Evolutionary conservation across 2,113 vertebrate genomes (phyloP).

Genomic region (Pandion haliaetus): DNA sequence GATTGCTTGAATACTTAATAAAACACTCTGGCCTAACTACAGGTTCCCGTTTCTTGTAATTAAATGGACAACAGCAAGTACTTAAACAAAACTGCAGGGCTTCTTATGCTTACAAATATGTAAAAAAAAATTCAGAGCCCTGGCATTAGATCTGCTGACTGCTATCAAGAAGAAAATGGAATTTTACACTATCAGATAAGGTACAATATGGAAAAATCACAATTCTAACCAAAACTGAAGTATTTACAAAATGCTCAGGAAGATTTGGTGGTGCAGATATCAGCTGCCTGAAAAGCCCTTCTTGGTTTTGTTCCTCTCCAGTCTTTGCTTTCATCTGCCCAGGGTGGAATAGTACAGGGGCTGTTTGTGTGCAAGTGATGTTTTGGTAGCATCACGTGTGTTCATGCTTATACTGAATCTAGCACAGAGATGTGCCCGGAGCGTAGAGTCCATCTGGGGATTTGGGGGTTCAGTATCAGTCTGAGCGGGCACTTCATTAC

Average conservation of each 20-base stretch:
- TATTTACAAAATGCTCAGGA: not conserved
- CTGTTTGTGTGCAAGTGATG: not conserved
- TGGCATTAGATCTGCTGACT: not conserved
- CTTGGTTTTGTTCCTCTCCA: not conserved
- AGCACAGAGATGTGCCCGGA: not conserved
- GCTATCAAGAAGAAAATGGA: not conserved
- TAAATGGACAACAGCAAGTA: not conserved
- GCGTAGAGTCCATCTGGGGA: not conserved
- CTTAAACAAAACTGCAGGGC: not conserved
- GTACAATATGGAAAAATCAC: not conserved
- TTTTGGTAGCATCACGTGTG: not conserved
- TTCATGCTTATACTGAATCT: not conserved
- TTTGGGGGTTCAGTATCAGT: not conserved
- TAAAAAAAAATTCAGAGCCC: not conserved
- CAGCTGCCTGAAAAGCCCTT: not conserved
- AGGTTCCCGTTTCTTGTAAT: not conserved
- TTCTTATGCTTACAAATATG: not conserved
- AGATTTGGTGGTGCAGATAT: not conserved
- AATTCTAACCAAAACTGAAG: not conserved
- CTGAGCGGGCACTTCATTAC: not conserved
- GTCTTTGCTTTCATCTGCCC: not conserved
- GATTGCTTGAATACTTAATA: not conserved
- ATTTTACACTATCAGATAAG: not conserved
- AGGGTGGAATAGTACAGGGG: not conserved
- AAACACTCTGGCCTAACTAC: not conserved